These are phyloP conservation scores for Venustaconcha ellipsiformis DNA, from an alignment of 1,140 invertebrate species.

Conservation along the genomic window DNA sequence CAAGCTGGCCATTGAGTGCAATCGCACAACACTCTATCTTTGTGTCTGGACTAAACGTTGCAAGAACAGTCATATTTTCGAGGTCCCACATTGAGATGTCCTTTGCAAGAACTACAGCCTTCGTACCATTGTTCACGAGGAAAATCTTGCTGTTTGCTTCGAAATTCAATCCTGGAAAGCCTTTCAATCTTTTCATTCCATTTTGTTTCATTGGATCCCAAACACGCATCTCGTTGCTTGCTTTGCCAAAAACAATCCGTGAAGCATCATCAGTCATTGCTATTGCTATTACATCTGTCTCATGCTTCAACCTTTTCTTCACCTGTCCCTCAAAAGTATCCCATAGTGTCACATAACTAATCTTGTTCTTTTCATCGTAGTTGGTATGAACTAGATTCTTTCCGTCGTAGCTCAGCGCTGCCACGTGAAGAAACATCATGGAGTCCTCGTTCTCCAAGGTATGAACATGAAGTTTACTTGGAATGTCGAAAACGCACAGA, in stretches of 20 bases:
- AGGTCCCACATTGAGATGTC: constrained; percentile 68
- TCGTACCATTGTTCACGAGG: constrained; percentile 48
- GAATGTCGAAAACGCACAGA: constrained; percentile 64
- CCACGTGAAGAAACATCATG: constrained; percentile 62
- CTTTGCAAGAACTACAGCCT: constrained; percentile 63
- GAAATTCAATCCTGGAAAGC: constrained; percentile 53
- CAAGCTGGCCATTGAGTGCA: constrained; percentile 77
- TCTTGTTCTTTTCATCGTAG: constrained; percentile 65
- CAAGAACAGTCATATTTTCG: constrained; percentile 76
- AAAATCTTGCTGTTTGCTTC: constrained; percentile 58
- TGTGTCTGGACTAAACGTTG: constrained; percentile 82
- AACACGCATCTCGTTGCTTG: constrained; percentile 59
- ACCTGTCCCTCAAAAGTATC: constrained; percentile 58
- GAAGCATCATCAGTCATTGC: constrained; percentile 59
- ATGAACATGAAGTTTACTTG: constrained; percentile 47
- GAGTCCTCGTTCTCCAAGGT: constrained; percentile 61
- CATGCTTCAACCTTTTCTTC: constrained; percentile 61
- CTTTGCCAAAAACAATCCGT: constrained; percentile 61
- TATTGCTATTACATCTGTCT: constrained; percentile 61
- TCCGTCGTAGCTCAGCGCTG: constrained; percentile 60
- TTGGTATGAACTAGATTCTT: constrained; percentile 63
- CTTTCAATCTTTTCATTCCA: constrained; percentile 46
- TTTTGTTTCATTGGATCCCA: constrained; percentile 59
- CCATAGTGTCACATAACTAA: constrained; percentile 67
- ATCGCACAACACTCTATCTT: constrained; percentile 83